Evolutionary conservation across 1,140 invertebrate species (phyloP), one percentile per base, ranked within the genome.

Genomic region (Hylaeus anthracinus): DNA sequence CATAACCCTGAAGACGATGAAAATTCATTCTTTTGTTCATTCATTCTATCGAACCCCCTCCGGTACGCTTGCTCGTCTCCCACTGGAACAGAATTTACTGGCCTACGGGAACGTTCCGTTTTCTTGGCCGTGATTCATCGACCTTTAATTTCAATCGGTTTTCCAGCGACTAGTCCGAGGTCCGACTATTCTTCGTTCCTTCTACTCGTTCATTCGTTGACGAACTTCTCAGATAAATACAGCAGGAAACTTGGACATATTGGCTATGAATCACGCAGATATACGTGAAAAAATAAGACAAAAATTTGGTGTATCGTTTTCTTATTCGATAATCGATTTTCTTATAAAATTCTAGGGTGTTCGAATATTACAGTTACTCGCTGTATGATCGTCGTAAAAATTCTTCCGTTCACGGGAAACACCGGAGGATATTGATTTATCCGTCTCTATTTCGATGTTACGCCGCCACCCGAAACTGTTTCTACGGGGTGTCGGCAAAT

Each of bases 61-160:
- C 26, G 26, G 26, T 26, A 26, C 26, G 26, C 0, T 26, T 26
- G 26, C 64, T 53, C 3, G 2, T 39, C 39, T 8, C 26, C n/a
- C 15, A 1, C 43, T 43, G 43, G 39, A 55, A 51, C 45, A n/a
- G 64, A 53, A 60, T 26, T 12, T 41, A n/a, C 5, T 5, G 45
- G 26, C 37, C 51, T 45, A 45, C 10, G 70, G 45, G 60, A 60
- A 37, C 14, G 39, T 63, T 9, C 26, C 70, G 55, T 56, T 70
- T 64, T 51, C 70, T 61, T n/a, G 12, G 3, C 41, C 45, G 79
- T 70, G 84, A 86, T 85, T 82, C 81, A 82, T 82, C 83, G 84
- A 77, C 69, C 41, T 82, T 85, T 85, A 78, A 82, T 86, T 85
- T 85, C 83, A 76, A 85, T 85, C 78, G 69, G 75, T 70, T 9